Evolutionary conservation across 2,113 vertebrate species (phyloP).

Genomic region (Micronycteris hirsuta): DNA sequence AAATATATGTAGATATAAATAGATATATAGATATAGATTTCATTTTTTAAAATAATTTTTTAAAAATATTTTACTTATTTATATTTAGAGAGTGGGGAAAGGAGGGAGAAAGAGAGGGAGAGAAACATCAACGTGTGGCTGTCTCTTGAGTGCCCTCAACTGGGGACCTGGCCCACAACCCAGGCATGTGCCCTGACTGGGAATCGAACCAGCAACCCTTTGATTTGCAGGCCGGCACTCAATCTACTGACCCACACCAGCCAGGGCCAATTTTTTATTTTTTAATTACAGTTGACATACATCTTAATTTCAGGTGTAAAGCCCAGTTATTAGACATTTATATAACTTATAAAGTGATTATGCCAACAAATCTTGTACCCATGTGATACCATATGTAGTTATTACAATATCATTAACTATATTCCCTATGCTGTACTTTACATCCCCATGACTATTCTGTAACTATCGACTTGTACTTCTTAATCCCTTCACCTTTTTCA

Average conservation of each 20-base stretch:
- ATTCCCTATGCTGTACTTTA: neutral
- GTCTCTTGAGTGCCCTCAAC: too few species aligned
- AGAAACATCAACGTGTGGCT: too few species aligned
- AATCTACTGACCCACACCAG: too few species aligned
- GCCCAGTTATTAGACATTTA: neutral
- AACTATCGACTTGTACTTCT: neutral
- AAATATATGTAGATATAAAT: too few species aligned
- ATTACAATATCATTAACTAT: neutral
- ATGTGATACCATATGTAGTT: neutral
- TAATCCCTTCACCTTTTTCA: neutral
- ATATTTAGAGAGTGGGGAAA: too few species aligned
- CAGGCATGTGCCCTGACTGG: too few species aligned
- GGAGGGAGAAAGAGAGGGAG: too few species aligned
- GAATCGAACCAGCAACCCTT: too few species aligned
- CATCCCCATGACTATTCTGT: neutral
- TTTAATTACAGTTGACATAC: neutral
- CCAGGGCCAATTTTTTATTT: neutral
- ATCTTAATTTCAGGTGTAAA: neutral
- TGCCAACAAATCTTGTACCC: neutral
- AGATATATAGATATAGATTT: neutral
- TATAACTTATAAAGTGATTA: neutral
- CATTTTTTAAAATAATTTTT: neutral
- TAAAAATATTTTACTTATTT: neutral
- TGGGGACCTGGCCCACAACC: too few species aligned
- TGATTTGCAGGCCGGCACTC: too few species aligned